Conservation (phyloP, 2,797 vertebrate genomes). For the Molossus alvarezi region DNA sequence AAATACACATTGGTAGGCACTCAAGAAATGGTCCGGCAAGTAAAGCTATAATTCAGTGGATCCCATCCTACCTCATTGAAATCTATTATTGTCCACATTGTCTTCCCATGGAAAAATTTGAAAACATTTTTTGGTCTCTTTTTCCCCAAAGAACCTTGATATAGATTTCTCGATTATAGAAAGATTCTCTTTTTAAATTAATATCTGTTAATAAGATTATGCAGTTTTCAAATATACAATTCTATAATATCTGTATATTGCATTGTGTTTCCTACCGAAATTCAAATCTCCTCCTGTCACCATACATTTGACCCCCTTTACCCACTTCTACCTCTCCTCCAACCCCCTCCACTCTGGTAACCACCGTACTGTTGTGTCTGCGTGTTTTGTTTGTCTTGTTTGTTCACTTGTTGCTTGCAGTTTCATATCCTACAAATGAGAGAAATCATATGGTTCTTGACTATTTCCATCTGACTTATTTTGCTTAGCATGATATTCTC, state of each 20-base stretch:
- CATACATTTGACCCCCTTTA: background rate
- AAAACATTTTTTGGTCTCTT: slow-evolving; percentile 41
- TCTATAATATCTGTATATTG: background rate
- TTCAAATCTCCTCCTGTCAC: background rate
- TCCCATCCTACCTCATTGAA: background rate
- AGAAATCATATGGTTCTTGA: no score
- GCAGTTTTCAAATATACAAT: background rate
- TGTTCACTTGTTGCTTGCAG: background rate
- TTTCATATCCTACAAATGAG: background rate
- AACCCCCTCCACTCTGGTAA: background rate
- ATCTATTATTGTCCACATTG: background rate
- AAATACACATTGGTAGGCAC: background rate
- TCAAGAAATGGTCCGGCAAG: background rate
- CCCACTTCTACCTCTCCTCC: background rate
- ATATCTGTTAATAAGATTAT: background rate
- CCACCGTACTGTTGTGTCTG: background rate
- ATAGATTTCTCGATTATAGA: slow-evolving; percentile 64
- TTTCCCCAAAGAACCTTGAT: slow-evolving; percentile 23
- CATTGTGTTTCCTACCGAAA: background rate
- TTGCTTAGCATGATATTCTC: background rate
- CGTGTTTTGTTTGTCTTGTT: background rate
- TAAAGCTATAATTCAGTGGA: slow-evolving; percentile 39
- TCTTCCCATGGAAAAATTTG: slow-evolving; percentile 17
- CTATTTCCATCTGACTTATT: no score
- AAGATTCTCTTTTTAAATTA: background rate